A percentile compares a stretch with the other conserved stretches of the same genome.
These are phyloP conservation scores for Eutolmus rufibarbis DNA, from an alignment of 2,888 invertebrate genomes.

Conservation along the genomic window DNA sequence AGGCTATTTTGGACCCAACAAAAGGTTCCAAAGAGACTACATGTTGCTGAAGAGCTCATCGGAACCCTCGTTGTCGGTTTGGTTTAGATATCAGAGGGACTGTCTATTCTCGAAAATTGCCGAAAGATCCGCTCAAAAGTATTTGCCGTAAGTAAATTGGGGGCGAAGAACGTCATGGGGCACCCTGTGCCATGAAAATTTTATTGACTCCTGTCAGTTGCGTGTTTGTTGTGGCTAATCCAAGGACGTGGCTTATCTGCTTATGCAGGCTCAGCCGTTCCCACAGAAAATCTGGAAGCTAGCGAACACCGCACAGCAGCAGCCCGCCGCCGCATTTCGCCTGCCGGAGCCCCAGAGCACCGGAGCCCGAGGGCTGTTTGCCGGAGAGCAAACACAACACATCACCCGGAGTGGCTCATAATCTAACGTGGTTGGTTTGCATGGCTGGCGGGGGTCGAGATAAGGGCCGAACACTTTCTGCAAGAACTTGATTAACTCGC, in stretches of 20 bases:
- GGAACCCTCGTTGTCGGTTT: neutral
- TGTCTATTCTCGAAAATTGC: neutral
- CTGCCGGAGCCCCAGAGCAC: neutral
- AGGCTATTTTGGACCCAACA: neutral
- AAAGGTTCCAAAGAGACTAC: neutral
- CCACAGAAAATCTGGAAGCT: neutral
- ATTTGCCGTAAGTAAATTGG: neutral
- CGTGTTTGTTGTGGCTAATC: constrained; percentile 47
- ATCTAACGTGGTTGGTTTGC: constrained; percentile 38
- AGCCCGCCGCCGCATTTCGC: neutral
- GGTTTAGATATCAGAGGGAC: neutral
- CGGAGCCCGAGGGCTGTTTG: neutral
- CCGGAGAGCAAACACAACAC: constrained; percentile 33
- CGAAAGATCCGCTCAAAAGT: neutral
- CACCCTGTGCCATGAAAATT: constrained; percentile 26
- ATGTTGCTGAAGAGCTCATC: neutral
- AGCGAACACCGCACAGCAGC: neutral
- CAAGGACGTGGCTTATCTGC: constrained; percentile 49
- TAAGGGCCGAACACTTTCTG: constrained; percentile 11
- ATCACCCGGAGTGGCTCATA: constrained; percentile 4
- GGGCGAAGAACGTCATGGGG: neutral
- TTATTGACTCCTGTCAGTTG: constrained; percentile 44
- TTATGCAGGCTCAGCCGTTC: constrained; percentile 47
- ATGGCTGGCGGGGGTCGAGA: constrained; percentile 28
- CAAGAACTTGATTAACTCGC: constrained; percentile 32